These are phyloP conservation scores for Salvator merianae DNA, from an alignment of 2,113 vertebrate species.

Conservation along the genomic window DNA sequence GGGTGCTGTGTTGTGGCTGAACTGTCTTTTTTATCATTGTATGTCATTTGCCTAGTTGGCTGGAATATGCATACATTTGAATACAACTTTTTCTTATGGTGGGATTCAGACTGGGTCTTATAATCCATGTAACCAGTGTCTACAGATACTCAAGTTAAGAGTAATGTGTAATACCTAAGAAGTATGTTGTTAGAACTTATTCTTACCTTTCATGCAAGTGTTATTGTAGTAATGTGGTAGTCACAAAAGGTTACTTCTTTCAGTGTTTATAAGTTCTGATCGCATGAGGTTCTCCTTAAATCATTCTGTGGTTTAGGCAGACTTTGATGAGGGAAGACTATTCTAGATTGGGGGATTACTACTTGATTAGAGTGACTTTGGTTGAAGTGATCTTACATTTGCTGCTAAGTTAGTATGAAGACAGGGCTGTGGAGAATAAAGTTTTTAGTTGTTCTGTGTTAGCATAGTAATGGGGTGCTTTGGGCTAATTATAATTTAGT, in stretches of 20 bases:
- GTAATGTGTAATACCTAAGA: not conserved
- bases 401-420: not conserved
- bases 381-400: not conserved
- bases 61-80: too few relatives aligned
- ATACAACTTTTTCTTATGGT: too few relatives aligned
- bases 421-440: not conserved
- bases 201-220: too few relatives aligned
- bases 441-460: not conserved
- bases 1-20: not conserved
- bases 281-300: not conserved
- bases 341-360: not conserved
- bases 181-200: not conserved
- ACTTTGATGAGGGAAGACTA: not conserved
- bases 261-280: not conserved
- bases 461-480: not conserved
- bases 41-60: too few relatives aligned
- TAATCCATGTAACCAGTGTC: not conserved
- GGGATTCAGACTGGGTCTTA: not conserved
- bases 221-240: not conserved
- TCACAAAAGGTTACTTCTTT: not conserved
- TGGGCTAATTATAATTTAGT: not conserved
- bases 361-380: not conserved
- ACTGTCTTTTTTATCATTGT: not conserved
- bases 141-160: not conserved
- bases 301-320: not conserved